phyloP scores from a whole-genome alignment of 2,113 vertebrate genomes.

The Xenopus laevis region DNA sequence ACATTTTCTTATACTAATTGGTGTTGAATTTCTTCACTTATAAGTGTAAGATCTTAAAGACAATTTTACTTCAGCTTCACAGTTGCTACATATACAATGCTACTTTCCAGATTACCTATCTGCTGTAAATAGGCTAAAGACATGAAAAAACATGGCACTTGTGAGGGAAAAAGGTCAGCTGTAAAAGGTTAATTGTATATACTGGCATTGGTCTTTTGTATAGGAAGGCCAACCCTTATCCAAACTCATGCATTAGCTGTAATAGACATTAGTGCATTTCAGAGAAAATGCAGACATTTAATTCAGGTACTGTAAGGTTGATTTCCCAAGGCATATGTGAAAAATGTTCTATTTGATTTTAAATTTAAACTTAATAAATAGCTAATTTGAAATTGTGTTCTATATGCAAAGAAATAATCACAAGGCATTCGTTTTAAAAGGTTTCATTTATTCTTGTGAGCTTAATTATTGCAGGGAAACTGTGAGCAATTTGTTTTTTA shows the following conservation, averaged over 20 bases:
- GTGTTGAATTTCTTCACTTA: too few species aligned
- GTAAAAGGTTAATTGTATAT: too few species aligned
- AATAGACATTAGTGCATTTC: slow-evolving; percentile 63
- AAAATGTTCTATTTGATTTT: slow-evolving; percentile 86
- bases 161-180: too few species aligned
- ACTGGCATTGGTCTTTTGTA: too few species aligned
- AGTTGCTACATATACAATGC: too few species aligned
- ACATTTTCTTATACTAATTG: too few species aligned
- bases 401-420: slow-evolving; percentile 94
- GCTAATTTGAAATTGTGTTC: slow-evolving; percentile 96
- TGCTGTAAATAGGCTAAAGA: too few species aligned
- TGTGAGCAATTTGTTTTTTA: slow-evolving; percentile 98
- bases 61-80: too few species aligned
- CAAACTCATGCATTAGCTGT: slow-evolving; percentile 48
- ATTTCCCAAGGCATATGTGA: slow-evolving; percentile 90
- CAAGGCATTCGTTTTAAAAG: slow-evolving; percentile 93
- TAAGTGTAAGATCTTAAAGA: too few species aligned
- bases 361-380: slow-evolving; percentile 98
- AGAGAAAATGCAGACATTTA: slow-evolving; percentile 69
- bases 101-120: too few species aligned
- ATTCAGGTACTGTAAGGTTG: slow-evolving; percentile 81
- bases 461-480: slow-evolving; percentile 99
- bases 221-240: too few species aligned
- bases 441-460: slow-evolving; percentile 98
- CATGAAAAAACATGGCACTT: too few species aligned